A percentile compares a stretch with the other conserved stretches of the same genome.
These are phyloP conservation scores for Argynnis bischoffii DNA, from an alignment of 2,888 invertebrate species.

Conservation along the genomic window DNA sequence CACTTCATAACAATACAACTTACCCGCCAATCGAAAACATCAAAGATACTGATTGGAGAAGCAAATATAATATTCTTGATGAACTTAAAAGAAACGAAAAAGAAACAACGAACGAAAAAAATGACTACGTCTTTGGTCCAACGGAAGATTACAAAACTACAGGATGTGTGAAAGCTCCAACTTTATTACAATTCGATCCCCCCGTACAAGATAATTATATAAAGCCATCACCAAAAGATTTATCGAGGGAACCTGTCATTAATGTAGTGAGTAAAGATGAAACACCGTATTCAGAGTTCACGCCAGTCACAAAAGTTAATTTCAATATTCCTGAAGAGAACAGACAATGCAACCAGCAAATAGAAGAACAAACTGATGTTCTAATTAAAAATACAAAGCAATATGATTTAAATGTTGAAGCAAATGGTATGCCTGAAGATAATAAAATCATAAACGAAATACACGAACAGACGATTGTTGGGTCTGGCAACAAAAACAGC, in stretches of 20 bases:
- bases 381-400: constrained; percentile 1
- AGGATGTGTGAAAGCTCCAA: not conserved
- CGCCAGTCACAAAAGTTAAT: not conserved
- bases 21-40: constrained; percentile 24
- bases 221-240: too few species aligned
- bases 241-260: too few species aligned
- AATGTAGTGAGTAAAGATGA: too few species aligned
- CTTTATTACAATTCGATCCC: too few species aligned
- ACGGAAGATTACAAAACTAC: constrained; percentile 1
- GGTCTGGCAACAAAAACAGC: not conserved
- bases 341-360: not conserved
- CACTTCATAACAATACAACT: constrained; percentile 35
- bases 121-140: not conserved
- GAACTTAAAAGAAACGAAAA: constrained; percentile 62
- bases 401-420: not conserved
- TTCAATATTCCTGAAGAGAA: not conserved
- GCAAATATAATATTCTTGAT: constrained; percentile 71
- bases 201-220: too few species aligned
- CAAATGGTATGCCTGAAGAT: not conserved
- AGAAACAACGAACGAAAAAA: constrained; percentile 33
- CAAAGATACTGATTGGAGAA: constrained; percentile 65
- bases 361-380: not conserved
- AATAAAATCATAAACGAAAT: constrained; percentile 1
- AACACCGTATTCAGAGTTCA: not conserved
- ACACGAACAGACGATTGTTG: constrained; percentile 1